Conservation (phyloP, 1,140 invertebrate species). For the Lithobius niger region DNA sequence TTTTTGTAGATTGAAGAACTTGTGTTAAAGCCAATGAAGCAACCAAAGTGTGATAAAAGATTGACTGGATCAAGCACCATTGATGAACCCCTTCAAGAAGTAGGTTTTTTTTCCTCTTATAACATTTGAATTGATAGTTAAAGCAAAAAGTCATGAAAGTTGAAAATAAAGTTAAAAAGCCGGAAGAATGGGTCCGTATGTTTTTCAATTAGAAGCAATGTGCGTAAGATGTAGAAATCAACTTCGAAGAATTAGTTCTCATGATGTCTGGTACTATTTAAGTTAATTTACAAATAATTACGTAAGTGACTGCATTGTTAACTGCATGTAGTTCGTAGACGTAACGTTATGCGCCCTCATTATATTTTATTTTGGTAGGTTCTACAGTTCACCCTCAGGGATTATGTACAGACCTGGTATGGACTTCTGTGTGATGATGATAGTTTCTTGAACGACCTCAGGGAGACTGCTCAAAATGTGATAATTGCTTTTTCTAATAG, state of each 20-base stretch:
- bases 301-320: neutral
- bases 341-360: neutral
- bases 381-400: conserved; percentile 54
- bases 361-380: conserved; percentile 33
- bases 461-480: conserved; percentile 37
- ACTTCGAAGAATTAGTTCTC: neutral
- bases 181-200: no score
- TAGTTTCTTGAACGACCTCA: conserved; percentile 38
- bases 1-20: conserved; percentile 10
- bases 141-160: no score
- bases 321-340: neutral
- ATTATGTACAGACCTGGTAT: conserved; percentile 70
- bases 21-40: neutral
- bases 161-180: no score
- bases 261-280: no score
- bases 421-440: conserved; percentile 39
- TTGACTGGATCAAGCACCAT: conserved; percentile 51
- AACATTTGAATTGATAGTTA: no score
- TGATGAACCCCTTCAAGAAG: conserved; percentile 53
- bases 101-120: conserved; percentile 13
- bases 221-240: conserved; percentile 11
- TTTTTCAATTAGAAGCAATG: no score
- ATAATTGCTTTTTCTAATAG: conserved; percentile 40
- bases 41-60: conserved; percentile 7
- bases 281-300: neutral